These are phyloP conservation scores for Notoglanidium macrostoma DNA, from an alignment of 2,797 vertebrate species.

Conservation along the genomic window DNA sequence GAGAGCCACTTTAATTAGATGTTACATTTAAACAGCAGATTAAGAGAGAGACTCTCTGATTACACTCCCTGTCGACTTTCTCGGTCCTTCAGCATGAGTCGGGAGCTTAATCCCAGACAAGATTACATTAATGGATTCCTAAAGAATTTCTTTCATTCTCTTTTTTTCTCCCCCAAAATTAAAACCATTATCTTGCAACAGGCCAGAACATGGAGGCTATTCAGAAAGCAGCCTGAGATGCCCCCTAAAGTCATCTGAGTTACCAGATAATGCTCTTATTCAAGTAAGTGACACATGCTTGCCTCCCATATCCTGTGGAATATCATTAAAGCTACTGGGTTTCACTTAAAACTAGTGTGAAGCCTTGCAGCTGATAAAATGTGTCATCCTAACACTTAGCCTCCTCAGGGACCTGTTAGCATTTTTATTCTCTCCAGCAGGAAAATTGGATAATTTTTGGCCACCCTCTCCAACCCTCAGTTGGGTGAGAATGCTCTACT, in stretches of 20 bases:
- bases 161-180: conserved; percentile 66
- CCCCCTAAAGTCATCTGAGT: conserved; percentile 53
- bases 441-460: conserved; percentile 72
- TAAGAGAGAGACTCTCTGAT: conserved; percentile 69
- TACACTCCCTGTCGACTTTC: conserved; percentile 64
- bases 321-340: conserved; percentile 70
- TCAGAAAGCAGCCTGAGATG: conserved; percentile 44
- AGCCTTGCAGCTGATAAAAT: conserved; percentile 66
- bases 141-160: conserved; percentile 62
- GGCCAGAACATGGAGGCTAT: conserved; percentile 52
- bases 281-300: conserved; percentile 57
- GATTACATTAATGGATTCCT: conserved; percentile 76
- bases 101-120: conserved; percentile 74
- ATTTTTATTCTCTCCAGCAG: conserved; percentile 66
- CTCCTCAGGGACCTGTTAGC: conserved; percentile 72
- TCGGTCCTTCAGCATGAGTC: conserved; percentile 61
- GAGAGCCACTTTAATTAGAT: conserved; percentile 74
- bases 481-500: conserved; percentile 42
- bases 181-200: conserved; percentile 71
- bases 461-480: conserved; percentile 58
- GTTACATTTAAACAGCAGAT: conserved; percentile 70
- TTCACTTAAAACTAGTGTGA: conserved; percentile 66
- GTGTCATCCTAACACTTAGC: conserved; percentile 58
- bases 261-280: conserved; percentile 71
- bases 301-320: conserved; percentile 54